phyloP scores from a whole-genome alignment of 37 sponge, comb jelly and placozoan genomes.

The Spongilla lacustris region DNA sequence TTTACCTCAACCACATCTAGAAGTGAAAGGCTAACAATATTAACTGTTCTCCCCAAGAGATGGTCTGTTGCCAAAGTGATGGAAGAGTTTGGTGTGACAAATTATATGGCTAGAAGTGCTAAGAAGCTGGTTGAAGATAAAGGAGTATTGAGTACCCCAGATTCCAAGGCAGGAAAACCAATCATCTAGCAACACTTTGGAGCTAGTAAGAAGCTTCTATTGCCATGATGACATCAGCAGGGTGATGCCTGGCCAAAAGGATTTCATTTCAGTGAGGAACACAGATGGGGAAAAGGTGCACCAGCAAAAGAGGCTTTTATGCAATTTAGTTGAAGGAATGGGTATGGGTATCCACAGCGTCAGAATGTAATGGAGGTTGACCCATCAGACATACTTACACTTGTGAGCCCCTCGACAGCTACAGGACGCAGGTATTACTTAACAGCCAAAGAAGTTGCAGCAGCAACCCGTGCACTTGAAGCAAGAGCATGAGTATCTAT shows the following conservation, averaged over 20 bases:
- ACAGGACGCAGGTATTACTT: background rate
- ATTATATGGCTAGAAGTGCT: constrained; percentile 29
- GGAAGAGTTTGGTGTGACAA: constrained; percentile 36
- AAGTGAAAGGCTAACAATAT: constrained; percentile 26
- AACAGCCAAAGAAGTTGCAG: background rate
- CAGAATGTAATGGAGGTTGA: constrained; percentile 1
- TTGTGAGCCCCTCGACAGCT: background rate
- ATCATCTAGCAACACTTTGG: background rate
- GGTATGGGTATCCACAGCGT: constrained; percentile 23
- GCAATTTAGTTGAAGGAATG: constrained; percentile 39
- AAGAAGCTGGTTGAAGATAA: constrained; percentile 29
- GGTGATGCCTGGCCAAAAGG: constrained; percentile 43
- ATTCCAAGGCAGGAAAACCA: constrained; percentile 23
- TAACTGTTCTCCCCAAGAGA: constrained; percentile 36
- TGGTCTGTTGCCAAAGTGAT: constrained; percentile 34
- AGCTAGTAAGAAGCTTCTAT: constrained; percentile 13
- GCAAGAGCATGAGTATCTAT: background rate
- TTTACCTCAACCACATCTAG: constrained; percentile 27
- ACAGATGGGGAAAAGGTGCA: constrained; percentile 12
- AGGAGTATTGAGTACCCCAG: constrained; percentile 34
- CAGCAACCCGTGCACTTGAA: background rate
- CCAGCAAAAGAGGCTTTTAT: constrained; percentile 20
- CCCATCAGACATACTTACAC: background rate
- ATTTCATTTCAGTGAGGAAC: constrained; percentile 24
- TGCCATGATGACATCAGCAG: constrained; percentile 22